Percentiles rank a stretch among this genome's conserved stretches.
phyloP scores from a whole-genome alignment of 2,888 invertebrate genomes.

The Pardosa pseudoannulata region DNA sequence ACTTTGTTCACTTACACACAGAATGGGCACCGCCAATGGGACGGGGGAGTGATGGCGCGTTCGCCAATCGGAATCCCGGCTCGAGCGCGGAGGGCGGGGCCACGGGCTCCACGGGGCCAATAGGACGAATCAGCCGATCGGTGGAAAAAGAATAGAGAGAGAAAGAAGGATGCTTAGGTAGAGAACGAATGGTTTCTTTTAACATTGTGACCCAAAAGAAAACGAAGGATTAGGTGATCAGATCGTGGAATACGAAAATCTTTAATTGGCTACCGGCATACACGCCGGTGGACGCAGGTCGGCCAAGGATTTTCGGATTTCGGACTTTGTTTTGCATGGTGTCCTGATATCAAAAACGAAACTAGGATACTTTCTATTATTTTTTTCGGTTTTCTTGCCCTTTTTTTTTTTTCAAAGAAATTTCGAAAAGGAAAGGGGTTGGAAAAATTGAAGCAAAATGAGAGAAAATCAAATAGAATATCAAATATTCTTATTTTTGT shows the following conservation, averaged over 20 bases:
- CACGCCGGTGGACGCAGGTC: too few relatives aligned
- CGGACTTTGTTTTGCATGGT: too few relatives aligned
- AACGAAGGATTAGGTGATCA: neutral
- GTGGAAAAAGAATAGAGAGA: constrained; percentile 5
- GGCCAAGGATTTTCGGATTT: too few relatives aligned
- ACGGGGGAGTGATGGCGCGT: neutral
- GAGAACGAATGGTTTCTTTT: neutral
- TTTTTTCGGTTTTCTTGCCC: too few relatives aligned
- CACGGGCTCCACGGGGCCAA: neutral
- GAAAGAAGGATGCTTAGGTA: neutral
- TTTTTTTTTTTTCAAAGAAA: too few relatives aligned
- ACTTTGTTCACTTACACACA: constrained; percentile 9
- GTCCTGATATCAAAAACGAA: too few relatives aligned
- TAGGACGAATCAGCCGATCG: neutral
- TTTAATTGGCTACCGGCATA: neutral
- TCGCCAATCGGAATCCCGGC: neutral
- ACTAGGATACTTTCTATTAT: too few relatives aligned
- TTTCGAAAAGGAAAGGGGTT: too few relatives aligned
- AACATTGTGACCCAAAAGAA: neutral
- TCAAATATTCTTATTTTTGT: too few relatives aligned
- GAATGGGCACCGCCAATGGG: constrained; percentile 3
- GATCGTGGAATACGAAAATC: neutral
- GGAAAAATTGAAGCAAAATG: too few relatives aligned
- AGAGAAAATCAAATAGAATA: too few relatives aligned
- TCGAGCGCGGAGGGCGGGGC: neutral